These are phyloP conservation scores for Podabrus alpinus DNA, from an alignment of 2,888 invertebrate species.

Conservation along the genomic window DNA sequence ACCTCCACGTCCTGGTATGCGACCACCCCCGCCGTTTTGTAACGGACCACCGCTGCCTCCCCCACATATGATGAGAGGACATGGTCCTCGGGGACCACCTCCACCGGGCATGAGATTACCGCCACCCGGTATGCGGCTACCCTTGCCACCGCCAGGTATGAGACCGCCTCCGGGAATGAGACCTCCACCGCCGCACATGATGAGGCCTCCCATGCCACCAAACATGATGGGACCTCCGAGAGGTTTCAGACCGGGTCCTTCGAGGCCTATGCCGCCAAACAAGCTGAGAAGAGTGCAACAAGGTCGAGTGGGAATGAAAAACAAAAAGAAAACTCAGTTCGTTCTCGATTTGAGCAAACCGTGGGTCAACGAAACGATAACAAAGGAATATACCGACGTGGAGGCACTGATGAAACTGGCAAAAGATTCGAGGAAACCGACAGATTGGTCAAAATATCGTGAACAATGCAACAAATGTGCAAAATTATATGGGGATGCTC, in stretches of 20 bases:
- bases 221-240: constrained; percentile 15
- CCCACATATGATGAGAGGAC: constrained; percentile 37
- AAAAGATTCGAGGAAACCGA: constrained; percentile 57
- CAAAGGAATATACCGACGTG: constrained; percentile 59
- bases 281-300: constrained; percentile 44
- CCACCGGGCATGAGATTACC: constrained; percentile 2
- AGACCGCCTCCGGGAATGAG: constrained; percentile 40
- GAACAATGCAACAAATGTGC: constrained; percentile 64
- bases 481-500: constrained; percentile 60
- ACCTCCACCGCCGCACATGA: constrained; percentile 15
- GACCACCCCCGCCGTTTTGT: constrained; percentile 39
- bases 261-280: constrained; percentile 17
- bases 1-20: constrained; percentile 43
- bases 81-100: constrained; percentile 27
- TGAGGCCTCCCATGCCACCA: constrained; percentile 15
- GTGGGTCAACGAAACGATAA: constrained; percentile 63
- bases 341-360: constrained; percentile 58
- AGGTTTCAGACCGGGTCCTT: constrained; percentile 36
- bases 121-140: constrained; percentile 21
- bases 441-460: constrained; percentile 62
- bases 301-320: constrained; percentile 45
- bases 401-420: constrained; percentile 59
- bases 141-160: constrained; percentile 6
- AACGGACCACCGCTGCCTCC: constrained; percentile 38
- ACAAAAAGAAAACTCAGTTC: constrained; percentile 39